phyloP scores from a whole-genome alignment of 1,140 invertebrate genomes.

The Apis florea region DNA sequence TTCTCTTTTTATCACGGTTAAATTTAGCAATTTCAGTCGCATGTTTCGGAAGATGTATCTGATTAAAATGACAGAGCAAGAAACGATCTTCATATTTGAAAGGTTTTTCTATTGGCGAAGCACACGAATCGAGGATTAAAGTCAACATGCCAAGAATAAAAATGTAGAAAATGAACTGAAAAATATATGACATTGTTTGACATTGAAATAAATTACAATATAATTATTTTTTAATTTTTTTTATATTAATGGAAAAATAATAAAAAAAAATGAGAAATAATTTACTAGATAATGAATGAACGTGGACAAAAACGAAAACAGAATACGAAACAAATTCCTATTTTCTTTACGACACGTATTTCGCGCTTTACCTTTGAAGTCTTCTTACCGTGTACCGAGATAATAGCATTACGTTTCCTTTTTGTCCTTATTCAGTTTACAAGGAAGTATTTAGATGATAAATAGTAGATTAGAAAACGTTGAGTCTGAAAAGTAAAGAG shows the following conservation, averaged over 20 bases:
- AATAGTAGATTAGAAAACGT: constrained; percentile 26
- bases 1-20: background rate
- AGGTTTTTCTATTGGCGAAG: background rate
- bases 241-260: background rate
- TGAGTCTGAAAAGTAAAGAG: constrained; percentile 48
- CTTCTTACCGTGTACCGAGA: constrained; percentile 23
- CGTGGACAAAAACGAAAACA: constrained; percentile 60
- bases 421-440: constrained; percentile 60
- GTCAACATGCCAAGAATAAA: constrained; percentile 54
- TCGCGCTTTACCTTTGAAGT: constrained; percentile 20
- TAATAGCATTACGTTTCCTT: constrained; percentile 54
- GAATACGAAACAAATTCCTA: background rate
- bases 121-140: constrained; percentile 50
- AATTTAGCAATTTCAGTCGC: constrained; percentile 27
- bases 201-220: background rate
- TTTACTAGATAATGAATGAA: constrained; percentile 32
- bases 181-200: constrained; percentile 34
- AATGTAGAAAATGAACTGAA: constrained; percentile 55
- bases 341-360: background rate
- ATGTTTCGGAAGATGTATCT: constrained; percentile 53
- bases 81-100: background rate
- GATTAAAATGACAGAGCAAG: constrained; percentile 33
- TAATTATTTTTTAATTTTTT: too few relatives aligned
- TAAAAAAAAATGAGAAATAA: background rate
- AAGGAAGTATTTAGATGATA: constrained; percentile 19